Evolutionary conservation across 2,888 invertebrate species (phyloP), one percentile per base, ranked within the genome.

Genomic region (Cistogaster globosa): DNA sequence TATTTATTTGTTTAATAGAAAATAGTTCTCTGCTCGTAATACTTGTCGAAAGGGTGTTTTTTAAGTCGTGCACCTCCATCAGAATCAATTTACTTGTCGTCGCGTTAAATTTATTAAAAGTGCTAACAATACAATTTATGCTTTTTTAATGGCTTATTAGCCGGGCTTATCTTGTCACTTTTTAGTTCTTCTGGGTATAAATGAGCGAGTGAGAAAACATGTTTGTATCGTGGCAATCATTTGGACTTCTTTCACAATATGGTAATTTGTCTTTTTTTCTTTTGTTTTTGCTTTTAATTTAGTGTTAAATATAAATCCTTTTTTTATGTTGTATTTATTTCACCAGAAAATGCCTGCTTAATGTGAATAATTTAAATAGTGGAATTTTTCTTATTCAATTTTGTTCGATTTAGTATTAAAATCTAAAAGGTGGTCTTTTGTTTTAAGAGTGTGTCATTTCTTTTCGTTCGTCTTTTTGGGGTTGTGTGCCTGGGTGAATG

Each of bases 121-220:
- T 90, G 90, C 88, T 90, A 91, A 91, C 91, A 90, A 89, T 90
- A 90, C 89, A 90, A 91, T 91, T 91, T 91, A 91, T 91, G 89
- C 88, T 88, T 89, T 89, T 90, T 91, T 90, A 91, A 90, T 89
- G 90, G 90, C 89, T 91, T 91, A 91, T 91, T 91, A 91, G 90
- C 90, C 88, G 7, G 87, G 91, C 90, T 91, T 90, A 91, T 90
- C 90, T 89, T 89, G 87, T 89, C 88, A 87, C 88, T 85, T 51
- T 65, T 16, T 48, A 53, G 32, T 60, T 45, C 12, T 18, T 53
- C 38, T 60, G n/a, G 0, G 12, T 22, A 20, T 32, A 42, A 12
- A 26, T n/a, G 48, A 53, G 68, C 68, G 18, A 65, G 26, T 45
- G 45, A 48, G 57, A 63, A 57, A 26, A 62, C 38, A 62, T 20